Base-by-base conservation (phyloP, 1,140 invertebrate genomes). In the Drosophila kohkoa region DNA sequence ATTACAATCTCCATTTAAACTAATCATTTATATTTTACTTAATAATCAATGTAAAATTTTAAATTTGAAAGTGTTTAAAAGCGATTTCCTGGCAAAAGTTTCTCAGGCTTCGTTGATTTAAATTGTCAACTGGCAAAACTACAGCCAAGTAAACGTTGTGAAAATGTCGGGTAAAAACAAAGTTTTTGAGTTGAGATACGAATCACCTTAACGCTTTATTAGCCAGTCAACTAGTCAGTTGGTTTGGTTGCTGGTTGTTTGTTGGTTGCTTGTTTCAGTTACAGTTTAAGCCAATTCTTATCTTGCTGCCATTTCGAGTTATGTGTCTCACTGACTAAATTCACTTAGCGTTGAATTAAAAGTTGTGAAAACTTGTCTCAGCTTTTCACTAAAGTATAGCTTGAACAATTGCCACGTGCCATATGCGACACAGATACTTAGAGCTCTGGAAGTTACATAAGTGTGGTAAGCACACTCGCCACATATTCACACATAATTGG, bases 331-430 rank as follows among this genome's bases (percentile, higher is more conserved):
- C 57, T 38, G 71, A 62, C 49, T 7, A 62, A 69, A 63, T 60
- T 73, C 63, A 55, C 64, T 74, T 74, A 68, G 57, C 13, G 49
- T 49, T 43, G 62, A 30, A 75, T 62, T 64, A 75, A 67, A 55
- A 70, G 52, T 75, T 75, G 20, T 25, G 6, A 32, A 38, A 75
- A 70, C 51, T 58, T 71, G 11, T 10, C 6, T 16, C 30, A 73
- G 55, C 70, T 73, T 60, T 68, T 5, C 30, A 25, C 28, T 16
- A 46, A n/a, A 46, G 8, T 41, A 3, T 25, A 30, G n/a, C 57
- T 45, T 52, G 46, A 32, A 35, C 57, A 7, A 25, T 6, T 6
- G 7, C 35, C 15, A 48, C 38, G 64, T 69, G 71, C 57, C 71
- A 68, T 65, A 66, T 60, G 64, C 10, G 8, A 11, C 45, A 55